Conservation (phyloP, 1,140 invertebrate species). For the Laupala kohalensis region DNA sequence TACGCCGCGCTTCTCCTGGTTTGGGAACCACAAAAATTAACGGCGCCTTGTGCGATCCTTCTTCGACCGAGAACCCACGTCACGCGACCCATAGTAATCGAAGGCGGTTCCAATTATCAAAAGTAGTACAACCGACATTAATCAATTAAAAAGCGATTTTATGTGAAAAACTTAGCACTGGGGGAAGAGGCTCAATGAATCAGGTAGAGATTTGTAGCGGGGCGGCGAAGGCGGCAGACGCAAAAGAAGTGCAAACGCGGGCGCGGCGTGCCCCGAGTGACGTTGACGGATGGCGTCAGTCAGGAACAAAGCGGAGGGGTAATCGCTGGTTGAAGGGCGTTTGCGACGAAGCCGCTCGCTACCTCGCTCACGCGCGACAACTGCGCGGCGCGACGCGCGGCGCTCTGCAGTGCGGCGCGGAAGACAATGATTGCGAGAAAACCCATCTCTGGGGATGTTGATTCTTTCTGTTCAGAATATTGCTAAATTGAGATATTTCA, state of each 20-base stretch:
- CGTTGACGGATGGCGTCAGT: not conserved
- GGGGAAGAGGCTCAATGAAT: not conserved
- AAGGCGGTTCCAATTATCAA: not conserved
- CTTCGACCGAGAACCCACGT: not conserved
- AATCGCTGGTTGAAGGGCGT: no score
- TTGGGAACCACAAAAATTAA: not conserved
- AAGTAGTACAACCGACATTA: not conserved
- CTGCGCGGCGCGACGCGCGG: no score
- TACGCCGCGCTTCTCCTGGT: not conserved
- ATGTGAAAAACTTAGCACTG: not conserved
- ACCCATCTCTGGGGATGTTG: no score
- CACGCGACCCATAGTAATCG: not conserved
- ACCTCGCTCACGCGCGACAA: no score
- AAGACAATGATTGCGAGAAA: not conserved
- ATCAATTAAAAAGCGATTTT: not conserved
- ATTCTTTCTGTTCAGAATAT: no score
- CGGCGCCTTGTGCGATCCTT: not conserved
- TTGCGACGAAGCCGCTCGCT: no score
- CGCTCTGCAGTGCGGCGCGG: no score
- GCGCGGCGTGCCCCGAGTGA: not conserved
- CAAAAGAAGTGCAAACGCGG: not conserved
- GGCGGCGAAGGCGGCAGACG: no score
- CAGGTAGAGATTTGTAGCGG: not conserved
- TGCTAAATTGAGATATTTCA: no score
- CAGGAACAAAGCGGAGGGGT: not conserved